phyloP scores from a whole-genome alignment of 2,888 invertebrate species.

The Muschampia plurimacula region DNA sequence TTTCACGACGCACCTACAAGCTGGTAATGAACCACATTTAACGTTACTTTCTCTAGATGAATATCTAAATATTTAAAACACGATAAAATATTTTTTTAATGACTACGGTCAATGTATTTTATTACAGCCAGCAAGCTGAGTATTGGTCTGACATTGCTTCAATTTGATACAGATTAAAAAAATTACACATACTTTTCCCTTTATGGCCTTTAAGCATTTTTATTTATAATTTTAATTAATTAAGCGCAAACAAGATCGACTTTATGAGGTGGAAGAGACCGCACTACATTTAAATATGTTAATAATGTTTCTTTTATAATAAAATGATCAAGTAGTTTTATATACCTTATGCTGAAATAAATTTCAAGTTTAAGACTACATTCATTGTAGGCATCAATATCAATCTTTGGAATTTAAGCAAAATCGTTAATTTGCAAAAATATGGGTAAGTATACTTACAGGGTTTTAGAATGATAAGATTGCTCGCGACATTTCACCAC shows the following conservation, averaged over 20 bases:
- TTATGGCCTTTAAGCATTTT: slow-evolving; percentile 68
- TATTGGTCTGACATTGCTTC: slow-evolving; percentile 54
- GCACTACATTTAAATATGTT: no score
- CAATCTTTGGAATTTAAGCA: no score
- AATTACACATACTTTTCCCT: slow-evolving; percentile 73
- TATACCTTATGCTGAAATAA: no score
- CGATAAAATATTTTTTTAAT: slow-evolving; percentile 84
- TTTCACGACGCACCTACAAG: slow-evolving; percentile 61
- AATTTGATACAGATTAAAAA: slow-evolving; percentile 74
- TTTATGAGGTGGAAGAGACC: slow-evolving; percentile 60
- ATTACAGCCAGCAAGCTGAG: slow-evolving; percentile 67
- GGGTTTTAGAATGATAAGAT: no score
- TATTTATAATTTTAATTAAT: slow-evolving; percentile 78
- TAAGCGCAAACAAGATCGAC: slow-evolving; percentile 74
- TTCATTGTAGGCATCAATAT: no score
- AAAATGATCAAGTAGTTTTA: no score
- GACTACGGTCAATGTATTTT: slow-evolving; percentile 74
- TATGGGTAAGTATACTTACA: no score
- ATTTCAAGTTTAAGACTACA: no score
- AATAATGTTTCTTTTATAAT: no score
- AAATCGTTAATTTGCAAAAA: no score
- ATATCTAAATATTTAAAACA: slow-evolving; percentile 83
- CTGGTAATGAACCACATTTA: slow-evolving; percentile 74
- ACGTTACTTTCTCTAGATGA: slow-evolving; percentile 81
- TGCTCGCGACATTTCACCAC: no score